Evolutionary conservation across 2,113 vertebrate genomes (phyloP).

Genomic region (Stegostoma tigrinum): DNA sequence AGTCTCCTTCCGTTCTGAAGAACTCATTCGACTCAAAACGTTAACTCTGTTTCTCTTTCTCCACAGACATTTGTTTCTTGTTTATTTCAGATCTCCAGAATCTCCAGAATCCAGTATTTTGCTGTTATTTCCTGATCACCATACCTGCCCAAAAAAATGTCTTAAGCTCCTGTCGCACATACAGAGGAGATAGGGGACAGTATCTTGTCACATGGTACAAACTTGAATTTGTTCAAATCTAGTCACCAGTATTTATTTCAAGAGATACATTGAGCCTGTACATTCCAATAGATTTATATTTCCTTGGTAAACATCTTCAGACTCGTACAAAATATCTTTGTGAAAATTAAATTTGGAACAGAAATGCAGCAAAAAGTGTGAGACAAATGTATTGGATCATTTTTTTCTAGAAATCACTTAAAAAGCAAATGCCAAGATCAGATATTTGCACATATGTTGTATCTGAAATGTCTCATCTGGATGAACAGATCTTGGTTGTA

Average conservation of each 20-base stretch:
- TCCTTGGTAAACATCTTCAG: not conserved
- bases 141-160: not conserved
- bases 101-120: too few species aligned
- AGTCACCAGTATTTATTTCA: not conserved
- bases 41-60: too few species aligned
- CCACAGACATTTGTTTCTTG: too few species aligned
- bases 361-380: not conserved
- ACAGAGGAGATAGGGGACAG: not conserved
- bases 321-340: not conserved
- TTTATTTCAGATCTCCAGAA: too few species aligned
- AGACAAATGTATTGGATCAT: not conserved
- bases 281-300: not conserved
- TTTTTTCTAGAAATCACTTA: not conserved
- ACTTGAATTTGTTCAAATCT: not conserved
- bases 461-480: conserved; percentile 21
- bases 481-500: conserved; percentile 18
- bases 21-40: too few species aligned
- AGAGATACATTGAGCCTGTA: not conserved
- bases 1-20: too few species aligned
- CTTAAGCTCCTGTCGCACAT: not conserved
- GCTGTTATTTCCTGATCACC: not conserved
- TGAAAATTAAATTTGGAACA: not conserved
- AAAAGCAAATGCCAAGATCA: not conserved
- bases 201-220: not conserved
- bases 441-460: not conserved